Conservation (phyloP, 2,888 invertebrate species). For the Rhyacophila evoluta region DNA sequence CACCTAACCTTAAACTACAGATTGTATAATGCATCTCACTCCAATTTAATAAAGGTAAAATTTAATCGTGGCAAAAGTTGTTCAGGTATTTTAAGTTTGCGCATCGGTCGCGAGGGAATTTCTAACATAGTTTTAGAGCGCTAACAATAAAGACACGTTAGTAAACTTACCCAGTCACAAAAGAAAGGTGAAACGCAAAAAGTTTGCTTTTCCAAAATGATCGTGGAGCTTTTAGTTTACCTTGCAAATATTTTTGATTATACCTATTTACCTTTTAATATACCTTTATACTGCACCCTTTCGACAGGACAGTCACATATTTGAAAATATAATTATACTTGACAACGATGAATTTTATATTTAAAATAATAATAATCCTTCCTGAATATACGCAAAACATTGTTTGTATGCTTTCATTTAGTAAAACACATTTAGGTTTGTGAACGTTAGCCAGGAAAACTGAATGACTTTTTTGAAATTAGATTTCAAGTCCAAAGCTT, state of each 20-base stretch:
- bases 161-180: neutral
- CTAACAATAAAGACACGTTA: constrained; percentile 3
- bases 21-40: constrained; percentile 16
- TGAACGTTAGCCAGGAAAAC: too few relatives aligned
- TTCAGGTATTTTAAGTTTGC: constrained; percentile 24
- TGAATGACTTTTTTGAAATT: too few relatives aligned
- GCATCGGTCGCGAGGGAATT: neutral
- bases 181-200: constrained; percentile 10
- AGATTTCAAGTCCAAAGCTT: too few relatives aligned
- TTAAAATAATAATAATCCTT: too few relatives aligned
- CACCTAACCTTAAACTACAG: neutral
- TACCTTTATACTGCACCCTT: too few relatives aligned
- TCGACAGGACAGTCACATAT: too few relatives aligned
- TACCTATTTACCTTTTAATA: neutral
- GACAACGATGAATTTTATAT: too few relatives aligned
- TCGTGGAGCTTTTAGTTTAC: neutral
- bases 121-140: neutral
- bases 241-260: neutral
- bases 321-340: too few relatives aligned
- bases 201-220: neutral
- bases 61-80: neutral
- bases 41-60: constrained; percentile 19
- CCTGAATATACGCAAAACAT: too few relatives aligned
- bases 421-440: too few relatives aligned
- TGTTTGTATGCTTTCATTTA: too few relatives aligned